Percentiles rank a stretch among this genome's conserved stretches.
Evolutionary conservation across 2,113 vertebrate species (phyloP).

Genomic region (Leptodactylus fuscus): DNA sequence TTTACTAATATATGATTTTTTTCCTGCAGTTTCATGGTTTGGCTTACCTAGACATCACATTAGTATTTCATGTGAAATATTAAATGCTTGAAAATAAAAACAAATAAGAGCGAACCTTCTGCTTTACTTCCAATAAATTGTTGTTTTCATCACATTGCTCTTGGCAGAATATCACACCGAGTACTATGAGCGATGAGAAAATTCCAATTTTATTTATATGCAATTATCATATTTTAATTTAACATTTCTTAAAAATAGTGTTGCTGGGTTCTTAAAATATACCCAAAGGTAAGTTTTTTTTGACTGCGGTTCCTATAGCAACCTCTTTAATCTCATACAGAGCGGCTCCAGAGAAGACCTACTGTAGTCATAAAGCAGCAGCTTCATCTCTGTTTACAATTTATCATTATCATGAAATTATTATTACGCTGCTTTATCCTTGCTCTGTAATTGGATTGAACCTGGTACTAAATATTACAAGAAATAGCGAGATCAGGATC

Average conservation of each 20-base stretch:
- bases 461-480: not conserved
- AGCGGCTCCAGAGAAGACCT: not conserved
- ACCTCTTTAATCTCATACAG: not conserved
- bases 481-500: not conserved
- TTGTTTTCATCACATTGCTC: conserved; percentile 17
- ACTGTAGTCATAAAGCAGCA: not conserved
- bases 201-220: conserved; percentile 12
- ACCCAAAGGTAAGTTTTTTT: conserved; percentile 10
- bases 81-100: conserved; percentile 4
- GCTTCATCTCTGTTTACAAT: not conserved
- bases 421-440: not conserved
- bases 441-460: not conserved
- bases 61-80: not conserved
- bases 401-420: not conserved
- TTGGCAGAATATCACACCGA: not conserved
- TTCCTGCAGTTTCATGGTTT: not conserved
- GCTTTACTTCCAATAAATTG: conserved; percentile 18
- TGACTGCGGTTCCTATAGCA: not conserved
- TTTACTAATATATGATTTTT: not conserved
- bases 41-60: not conserved
- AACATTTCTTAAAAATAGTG: not conserved
- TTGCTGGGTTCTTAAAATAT: not conserved
- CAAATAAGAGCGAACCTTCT: not conserved
- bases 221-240: conserved; percentile 5
- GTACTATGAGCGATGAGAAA: not conserved